phyloP scores from a whole-genome alignment of 1,140 invertebrate species.

The Hyposmocoma kahamanoa region DNA sequence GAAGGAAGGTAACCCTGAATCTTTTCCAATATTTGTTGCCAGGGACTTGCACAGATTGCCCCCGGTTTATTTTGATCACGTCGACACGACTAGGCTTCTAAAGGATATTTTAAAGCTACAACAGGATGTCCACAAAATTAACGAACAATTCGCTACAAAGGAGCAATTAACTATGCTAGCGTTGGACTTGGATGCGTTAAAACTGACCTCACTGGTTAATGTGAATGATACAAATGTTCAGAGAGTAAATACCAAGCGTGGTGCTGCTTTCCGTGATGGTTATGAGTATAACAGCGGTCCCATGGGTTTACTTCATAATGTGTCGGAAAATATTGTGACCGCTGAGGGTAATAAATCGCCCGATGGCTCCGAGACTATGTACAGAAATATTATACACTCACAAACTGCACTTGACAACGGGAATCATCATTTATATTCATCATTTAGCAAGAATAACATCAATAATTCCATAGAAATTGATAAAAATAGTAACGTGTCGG shows the following conservation, averaged over 20 bases:
- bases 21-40: slow-evolving; percentile 1
- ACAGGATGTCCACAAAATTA: neutral
- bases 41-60: neutral
- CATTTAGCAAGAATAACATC: too few species aligned
- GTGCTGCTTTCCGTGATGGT: neutral
- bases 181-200: neutral
- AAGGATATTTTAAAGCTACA: slow-evolving; percentile 5
- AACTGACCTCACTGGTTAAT: neutral
- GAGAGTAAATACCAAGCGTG: slow-evolving; percentile 1
- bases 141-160: neutral
- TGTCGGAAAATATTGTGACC: too few species aligned
- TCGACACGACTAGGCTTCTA: slow-evolving; percentile 1
- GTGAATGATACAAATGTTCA: neutral
- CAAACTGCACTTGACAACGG: too few species aligned
- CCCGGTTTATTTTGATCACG: slow-evolving; percentile 4
- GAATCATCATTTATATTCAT: too few species aligned
- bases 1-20: neutral
- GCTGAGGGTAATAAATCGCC: too few species aligned
- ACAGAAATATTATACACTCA: too few species aligned
- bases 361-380: too few species aligned
- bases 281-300: slow-evolving; percentile 6
- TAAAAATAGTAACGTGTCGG: too few species aligned
- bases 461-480: too few species aligned
- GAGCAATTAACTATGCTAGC: neutral
- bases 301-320: neutral